These are phyloP conservation scores for Andricus curvator DNA, from an alignment of 2,888 invertebrate species.

Conservation along the genomic window DNA sequence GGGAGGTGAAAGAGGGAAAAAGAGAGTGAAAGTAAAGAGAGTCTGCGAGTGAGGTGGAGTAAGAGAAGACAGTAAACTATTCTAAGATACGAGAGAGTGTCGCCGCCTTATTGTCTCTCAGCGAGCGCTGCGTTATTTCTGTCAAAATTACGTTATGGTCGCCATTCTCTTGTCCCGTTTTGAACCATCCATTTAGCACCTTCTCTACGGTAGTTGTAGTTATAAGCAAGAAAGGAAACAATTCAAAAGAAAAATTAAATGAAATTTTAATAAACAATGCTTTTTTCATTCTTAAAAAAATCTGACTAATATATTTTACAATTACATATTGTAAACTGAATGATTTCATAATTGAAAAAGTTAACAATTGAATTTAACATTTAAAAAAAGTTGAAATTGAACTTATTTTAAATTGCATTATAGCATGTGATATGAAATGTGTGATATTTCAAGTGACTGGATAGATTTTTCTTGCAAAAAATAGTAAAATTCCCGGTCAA, in stretches of 20 bases:
- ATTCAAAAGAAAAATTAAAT: background rate
- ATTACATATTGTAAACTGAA: no score
- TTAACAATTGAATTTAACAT: no score
- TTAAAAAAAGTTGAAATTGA: no score
- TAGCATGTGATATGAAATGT: no score
- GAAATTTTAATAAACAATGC: background rate
- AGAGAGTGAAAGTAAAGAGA: conserved; percentile 48
- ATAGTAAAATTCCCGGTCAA: no score
- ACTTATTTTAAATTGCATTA: no score
- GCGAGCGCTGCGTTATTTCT: conserved; percentile 72
- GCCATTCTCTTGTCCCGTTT: conserved; percentile 64
- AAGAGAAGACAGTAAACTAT: conserved; percentile 69
- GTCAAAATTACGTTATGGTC: conserved; percentile 76
- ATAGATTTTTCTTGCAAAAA: no score
- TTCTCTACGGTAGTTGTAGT: conserved; percentile 49
- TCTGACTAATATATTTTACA: no score
- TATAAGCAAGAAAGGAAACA: conserved; percentile 32
- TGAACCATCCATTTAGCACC: conserved; percentile 64
- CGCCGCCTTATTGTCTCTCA: conserved; percentile 71
- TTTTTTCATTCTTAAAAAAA: no score
- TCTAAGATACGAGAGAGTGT: conserved; percentile 70
- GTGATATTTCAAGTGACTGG: no score
- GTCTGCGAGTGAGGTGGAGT: conserved; percentile 52
- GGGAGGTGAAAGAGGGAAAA: conserved; percentile 45
- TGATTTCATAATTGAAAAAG: no score